These are phyloP conservation scores for Oreochromis grahami DNA, from an alignment of 2,797 vertebrate species.

Conservation along the genomic window DNA sequence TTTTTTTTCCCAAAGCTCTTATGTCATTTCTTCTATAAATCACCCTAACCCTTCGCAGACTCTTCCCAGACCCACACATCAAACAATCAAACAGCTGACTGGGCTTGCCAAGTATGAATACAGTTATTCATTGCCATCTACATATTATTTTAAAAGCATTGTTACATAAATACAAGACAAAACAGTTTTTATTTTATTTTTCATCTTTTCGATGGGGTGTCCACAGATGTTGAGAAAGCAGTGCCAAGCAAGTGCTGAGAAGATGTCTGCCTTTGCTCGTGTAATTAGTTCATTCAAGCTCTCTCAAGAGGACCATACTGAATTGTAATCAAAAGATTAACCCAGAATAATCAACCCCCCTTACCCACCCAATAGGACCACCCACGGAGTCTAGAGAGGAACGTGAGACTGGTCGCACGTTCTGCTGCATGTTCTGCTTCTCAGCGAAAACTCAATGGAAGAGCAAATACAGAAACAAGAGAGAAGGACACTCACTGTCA, in stretches of 20 bases:
- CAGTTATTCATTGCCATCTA: neutral
- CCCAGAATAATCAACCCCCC: constrained; percentile 38
- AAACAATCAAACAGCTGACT: neutral
- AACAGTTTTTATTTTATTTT: neutral
- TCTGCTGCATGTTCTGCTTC: constrained; percentile 23
- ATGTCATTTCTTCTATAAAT: constrained; percentile 21
- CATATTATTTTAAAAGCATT: neutral
- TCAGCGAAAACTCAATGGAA: constrained; percentile 13
- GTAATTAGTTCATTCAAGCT: constrained; percentile 11
- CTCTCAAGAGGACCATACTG: constrained; percentile 36
- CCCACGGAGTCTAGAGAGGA: constrained; percentile 53
- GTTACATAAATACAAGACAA: neutral
- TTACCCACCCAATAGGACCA: constrained; percentile 53
- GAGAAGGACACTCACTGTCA: neutral
- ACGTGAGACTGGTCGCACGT: neutral
- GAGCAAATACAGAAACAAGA: neutral
- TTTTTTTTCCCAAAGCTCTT: neutral
- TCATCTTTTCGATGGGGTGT: neutral
- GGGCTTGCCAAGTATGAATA: neutral
- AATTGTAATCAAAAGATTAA: constrained; percentile 68
- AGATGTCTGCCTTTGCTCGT: constrained; percentile 1
- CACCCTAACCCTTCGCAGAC: neutral
- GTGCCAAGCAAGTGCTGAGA: neutral
- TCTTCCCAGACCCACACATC: neutral
- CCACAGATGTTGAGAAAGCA: neutral